phyloP scores from a whole-genome alignment of 2,888 invertebrate genomes.

The Patella caerulea region DNA sequence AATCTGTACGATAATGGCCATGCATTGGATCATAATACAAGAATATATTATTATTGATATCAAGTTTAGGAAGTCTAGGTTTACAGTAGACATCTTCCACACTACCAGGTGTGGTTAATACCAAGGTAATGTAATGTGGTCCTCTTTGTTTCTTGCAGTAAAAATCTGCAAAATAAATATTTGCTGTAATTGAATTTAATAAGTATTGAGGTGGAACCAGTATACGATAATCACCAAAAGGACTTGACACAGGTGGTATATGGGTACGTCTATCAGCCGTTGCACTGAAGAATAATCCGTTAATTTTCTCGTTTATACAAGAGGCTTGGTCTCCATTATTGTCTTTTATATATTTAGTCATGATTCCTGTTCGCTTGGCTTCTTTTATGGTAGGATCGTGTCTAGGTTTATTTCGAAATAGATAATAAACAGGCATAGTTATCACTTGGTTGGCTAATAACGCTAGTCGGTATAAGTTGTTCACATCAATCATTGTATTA shows the following conservation, averaged over 20 bases:
- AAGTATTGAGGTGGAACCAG: slow-evolving; percentile 31
- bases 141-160: slow-evolving; percentile 60
- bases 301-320: slow-evolving; percentile 17
- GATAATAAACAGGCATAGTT: not conserved
- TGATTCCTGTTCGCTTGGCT: slow-evolving; percentile 6
- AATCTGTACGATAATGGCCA: not conserved
- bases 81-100: slow-evolving; percentile 31
- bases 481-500: too few relatives aligned
- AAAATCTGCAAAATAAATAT: slow-evolving; percentile 68
- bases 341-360: slow-evolving; percentile 21
- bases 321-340: slow-evolving; percentile 22
- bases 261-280: not conserved
- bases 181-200: slow-evolving; percentile 16
- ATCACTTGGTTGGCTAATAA: not conserved
- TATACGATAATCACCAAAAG: slow-evolving; percentile 33
- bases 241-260: slow-evolving; percentile 42
- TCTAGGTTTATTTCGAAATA: slow-evolving; percentile 18
- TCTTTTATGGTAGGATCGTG: not conserved
- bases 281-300: slow-evolving; percentile 21
- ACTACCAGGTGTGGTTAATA: slow-evolving; percentile 39
- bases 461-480: too few relatives aligned
- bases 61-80: slow-evolving; percentile 23
- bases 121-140: slow-evolving; percentile 65
- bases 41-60: slow-evolving; percentile 33
- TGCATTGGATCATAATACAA: slow-evolving; percentile 15